These are phyloP conservation scores for Tenthredo scrophulariae DNA, from an alignment of 2,888 invertebrate genomes.

Conservation along the genomic window DNA sequence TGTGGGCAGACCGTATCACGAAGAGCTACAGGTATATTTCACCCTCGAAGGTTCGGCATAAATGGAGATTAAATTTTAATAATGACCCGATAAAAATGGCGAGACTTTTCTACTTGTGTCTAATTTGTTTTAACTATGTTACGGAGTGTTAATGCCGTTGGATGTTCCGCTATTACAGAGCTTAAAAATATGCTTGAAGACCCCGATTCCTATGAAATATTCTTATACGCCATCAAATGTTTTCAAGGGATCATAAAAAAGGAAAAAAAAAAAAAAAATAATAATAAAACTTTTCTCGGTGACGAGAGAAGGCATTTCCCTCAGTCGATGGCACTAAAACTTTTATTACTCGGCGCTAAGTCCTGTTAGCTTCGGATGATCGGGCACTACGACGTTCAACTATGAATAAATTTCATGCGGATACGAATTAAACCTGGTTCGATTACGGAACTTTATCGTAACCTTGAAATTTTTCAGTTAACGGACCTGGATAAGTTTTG, in stretches of 20 bases:
- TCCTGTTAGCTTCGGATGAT: slow-evolving; percentile 24
- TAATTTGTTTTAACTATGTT: not conserved
- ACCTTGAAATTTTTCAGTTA: slow-evolving; percentile 1
- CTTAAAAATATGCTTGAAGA: not conserved
- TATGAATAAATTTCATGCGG: slow-evolving; percentile 46
- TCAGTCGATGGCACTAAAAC: slow-evolving; percentile 36
- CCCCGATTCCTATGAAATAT: slow-evolving; percentile 28
- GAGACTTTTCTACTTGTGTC: not conserved
- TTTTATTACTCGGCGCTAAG: slow-evolving; percentile 42
- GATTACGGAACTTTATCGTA: slow-evolving; percentile 14
- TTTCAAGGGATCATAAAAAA: not conserved
- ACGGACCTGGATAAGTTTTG: not conserved
- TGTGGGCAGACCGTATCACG: slow-evolving; percentile 16
- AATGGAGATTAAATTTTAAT: not conserved
- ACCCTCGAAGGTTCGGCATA: not conserved
- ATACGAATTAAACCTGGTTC: slow-evolving; percentile 42
- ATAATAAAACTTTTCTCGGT: slow-evolving; percentile 9
- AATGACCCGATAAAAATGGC: not conserved
- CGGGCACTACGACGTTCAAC: slow-evolving; percentile 25
- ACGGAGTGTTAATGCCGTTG: not conserved
- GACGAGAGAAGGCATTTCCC: slow-evolving; percentile 24
- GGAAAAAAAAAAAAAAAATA: not conserved
- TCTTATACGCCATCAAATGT: slow-evolving; percentile 20
- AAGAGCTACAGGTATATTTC: not conserved
- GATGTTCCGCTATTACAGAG: not conserved